Base-by-base conservation (phyloP, 1,140 invertebrate genomes). In the Musca vetustissima region DNA sequence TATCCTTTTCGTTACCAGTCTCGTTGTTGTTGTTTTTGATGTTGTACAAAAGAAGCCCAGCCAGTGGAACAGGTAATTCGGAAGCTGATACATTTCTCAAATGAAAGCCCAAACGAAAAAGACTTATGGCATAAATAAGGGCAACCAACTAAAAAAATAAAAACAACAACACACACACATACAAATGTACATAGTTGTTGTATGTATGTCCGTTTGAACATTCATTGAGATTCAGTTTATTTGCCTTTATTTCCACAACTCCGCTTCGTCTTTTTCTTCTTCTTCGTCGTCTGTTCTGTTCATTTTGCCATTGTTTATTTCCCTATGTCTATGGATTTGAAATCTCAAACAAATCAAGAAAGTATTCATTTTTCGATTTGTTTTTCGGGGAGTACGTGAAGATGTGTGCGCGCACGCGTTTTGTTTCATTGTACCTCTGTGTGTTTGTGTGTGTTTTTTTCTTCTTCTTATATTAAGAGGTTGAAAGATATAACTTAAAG, bases 401-500 rank as follows among this genome's bases (percentile, higher is more conserved):
- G n/a, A 43, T 43, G 36, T 43, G 36, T 43, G 36, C 11, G 36
- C 36, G 36, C 36, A 43, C 36, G 36, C 36, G 36, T 43, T 43
- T 43, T 43, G 21, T 48, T 49, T 64, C n/a, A 11, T 14, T 9
- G 57, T 68, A 21, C 17, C 8, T 57, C 19, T 68, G 6, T 17
- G 17, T 68, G 1, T 64, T 15, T 64, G 21, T 50, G 68, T n/a
- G 48, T 21, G 32, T 25, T 66, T 49, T 67, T 55, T 32, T 61
- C 55, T 67, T 19, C 24, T 25, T 25, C 48, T 28, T 11, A 22
- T 64, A 57, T 36, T 57, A 68, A 43, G 55, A 68, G 53, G 50
- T 53, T 61, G 76, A 32, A 52, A 52, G 57, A 43, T 61, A 61
- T 43, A 61, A 77, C 75, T 78, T 80, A 76, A 74, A 76, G 76